phyloP scores from a whole-genome alignment of 30 jellyfish, hydroid and myxozoan genomes.

The Euphysa ruthae region DNA sequence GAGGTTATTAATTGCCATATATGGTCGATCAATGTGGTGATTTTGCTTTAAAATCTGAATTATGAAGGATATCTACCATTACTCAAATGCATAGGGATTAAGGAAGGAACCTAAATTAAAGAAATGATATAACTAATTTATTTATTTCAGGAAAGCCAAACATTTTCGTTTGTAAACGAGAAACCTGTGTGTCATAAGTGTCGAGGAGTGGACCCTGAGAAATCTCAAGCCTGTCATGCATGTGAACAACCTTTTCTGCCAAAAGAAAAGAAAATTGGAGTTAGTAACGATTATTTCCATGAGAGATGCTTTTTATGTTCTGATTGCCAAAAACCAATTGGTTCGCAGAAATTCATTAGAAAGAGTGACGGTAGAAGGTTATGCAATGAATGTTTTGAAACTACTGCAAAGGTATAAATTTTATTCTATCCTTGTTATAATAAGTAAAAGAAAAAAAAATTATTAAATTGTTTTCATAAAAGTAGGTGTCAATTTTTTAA shows the following conservation, averaged over 20 bases:
- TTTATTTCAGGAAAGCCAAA: slow-evolving; percentile 65
- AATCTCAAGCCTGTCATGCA: slow-evolving; percentile 45
- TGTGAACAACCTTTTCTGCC: slow-evolving; percentile 60
- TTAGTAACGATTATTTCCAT: slow-evolving; percentile 67
- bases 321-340: slow-evolving; percentile 72
- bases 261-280: slow-evolving; percentile 83
- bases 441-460: too few relatives aligned
- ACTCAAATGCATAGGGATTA: too few relatives aligned
- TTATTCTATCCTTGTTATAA: too few relatives aligned
- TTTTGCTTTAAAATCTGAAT: too few relatives aligned
- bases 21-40: too few relatives aligned
- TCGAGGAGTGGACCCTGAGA: slow-evolving; percentile 83
- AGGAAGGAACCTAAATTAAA: too few relatives aligned
- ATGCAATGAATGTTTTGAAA: slow-evolving; percentile 67
- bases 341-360: slow-evolving; percentile 81
- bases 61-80: too few relatives aligned
- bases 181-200: slow-evolving; percentile 77
- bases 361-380: slow-evolving; percentile 73
- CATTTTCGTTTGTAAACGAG: slow-evolving; percentile 77
- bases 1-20: too few relatives aligned
- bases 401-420: slow-evolving; percentile 69
- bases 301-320: slow-evolving; percentile 83
- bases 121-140: too few relatives aligned
- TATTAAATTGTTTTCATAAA: too few relatives aligned
- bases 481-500: too few relatives aligned